Evolutionary conservation across 64 coral and sea anemone genomes (phyloP).

Genomic region (Montipora sp.): DNA sequence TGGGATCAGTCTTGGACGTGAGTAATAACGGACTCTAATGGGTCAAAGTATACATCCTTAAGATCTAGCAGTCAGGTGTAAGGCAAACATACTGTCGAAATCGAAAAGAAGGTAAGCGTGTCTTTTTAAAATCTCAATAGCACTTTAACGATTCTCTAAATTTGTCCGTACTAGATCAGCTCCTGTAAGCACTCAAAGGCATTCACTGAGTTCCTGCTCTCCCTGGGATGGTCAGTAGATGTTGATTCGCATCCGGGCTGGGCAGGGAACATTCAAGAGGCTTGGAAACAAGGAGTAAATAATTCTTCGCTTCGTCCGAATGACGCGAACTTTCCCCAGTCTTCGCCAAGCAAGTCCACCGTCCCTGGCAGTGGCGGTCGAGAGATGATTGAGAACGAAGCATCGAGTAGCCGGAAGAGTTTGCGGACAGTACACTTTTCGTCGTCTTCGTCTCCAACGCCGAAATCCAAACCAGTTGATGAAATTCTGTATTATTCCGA

Average conservation of each 20-base stretch:
- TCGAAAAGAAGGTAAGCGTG: no score
- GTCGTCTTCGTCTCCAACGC: not conserved
- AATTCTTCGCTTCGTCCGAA: constrained; percentile 2
- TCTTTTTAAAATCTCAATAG: no score
- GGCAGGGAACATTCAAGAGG: constrained; percentile 86
- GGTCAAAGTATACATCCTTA: no score
- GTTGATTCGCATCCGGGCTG: constrained; percentile 82
- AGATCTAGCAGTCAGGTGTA: no score
- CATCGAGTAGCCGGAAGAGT: not conserved
- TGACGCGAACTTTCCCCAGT: constrained; percentile 8
- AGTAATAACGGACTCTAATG: no score
- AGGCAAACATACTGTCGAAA: no score
- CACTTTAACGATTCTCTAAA: not conserved
- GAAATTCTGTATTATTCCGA: constrained; percentile 96
- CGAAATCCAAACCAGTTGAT: constrained; percentile 54
- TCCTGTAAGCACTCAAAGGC: constrained; percentile 85
- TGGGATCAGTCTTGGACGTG: no score
- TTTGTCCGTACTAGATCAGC: constrained; percentile 51
- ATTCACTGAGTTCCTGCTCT: constrained; percentile 87
- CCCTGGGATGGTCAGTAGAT: constrained; percentile 93
- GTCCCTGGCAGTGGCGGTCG: constrained; percentile 71
- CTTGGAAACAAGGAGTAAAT: constrained; percentile 74
- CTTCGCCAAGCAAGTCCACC: constrained; percentile 69
- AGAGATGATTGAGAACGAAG: constrained; percentile 44
- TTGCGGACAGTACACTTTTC: not conserved